Conservation (phyloP, 2,113 vertebrate genomes). For the Rhabdornis inornatus region DNA sequence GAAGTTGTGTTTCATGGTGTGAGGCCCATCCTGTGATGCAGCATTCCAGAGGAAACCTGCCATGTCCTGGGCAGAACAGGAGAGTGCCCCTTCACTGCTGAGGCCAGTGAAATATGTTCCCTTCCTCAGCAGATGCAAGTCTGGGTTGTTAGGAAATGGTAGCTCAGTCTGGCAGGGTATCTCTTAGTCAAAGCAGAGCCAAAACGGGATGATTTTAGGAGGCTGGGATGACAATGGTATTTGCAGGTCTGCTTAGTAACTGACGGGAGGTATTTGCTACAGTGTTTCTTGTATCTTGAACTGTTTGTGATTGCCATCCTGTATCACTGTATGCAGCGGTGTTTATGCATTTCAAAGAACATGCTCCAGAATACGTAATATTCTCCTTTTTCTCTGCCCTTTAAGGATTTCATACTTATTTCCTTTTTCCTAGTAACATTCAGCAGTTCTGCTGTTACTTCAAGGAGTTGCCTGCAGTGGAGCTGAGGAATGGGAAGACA, state of each 20-base stretch:
- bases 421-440: conserved; percentile 83
- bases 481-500: conserved; percentile 93
- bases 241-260: not conserved
- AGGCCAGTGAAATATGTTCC: not conserved
- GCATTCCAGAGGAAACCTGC: not conserved
- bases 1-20: accelerated
- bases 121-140: not conserved
- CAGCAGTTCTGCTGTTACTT: conserved; percentile 98
- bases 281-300: not conserved
- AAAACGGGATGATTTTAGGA: not conserved
- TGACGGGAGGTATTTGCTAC: not conserved
- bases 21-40: not conserved
- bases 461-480: conserved; percentile 94
- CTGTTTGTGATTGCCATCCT: not conserved
- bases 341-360: not conserved
- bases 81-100: not conserved
- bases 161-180: not conserved
- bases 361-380: not conserved
- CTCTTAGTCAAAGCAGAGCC: not conserved
- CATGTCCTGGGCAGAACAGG: not conserved
- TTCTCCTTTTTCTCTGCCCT: not conserved
- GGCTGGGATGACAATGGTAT: not conserved
- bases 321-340: not conserved
- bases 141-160: not conserved
- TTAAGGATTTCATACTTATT: not conserved